Evolutionary conservation across 2,888 invertebrate genomes (phyloP).

Genomic region (Disparrhopalites patrizii): DNA sequence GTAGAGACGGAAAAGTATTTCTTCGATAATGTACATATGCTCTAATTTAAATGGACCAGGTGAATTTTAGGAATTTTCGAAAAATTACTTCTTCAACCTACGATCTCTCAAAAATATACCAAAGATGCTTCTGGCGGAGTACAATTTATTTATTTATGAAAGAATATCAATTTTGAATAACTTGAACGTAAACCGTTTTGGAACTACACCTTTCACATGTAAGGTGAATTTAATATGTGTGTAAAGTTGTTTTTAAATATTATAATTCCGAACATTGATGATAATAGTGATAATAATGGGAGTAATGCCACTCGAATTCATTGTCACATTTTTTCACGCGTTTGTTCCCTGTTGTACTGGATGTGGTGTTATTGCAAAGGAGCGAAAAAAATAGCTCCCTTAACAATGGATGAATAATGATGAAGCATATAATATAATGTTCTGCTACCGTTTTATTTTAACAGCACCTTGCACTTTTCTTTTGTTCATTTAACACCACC

Average conservation of each 20-base stretch:
- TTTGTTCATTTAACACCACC: not conserved
- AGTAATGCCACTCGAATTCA: conserved; percentile 21
- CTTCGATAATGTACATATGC: conserved; percentile 1
- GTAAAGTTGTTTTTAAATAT: too few species aligned
- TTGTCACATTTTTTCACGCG: conserved; percentile 21
- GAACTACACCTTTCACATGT: not conserved
- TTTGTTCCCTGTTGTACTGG: too few species aligned
- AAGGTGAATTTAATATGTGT: not conserved
- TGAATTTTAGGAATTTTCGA: too few species aligned
- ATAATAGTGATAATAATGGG: conserved; percentile 21
- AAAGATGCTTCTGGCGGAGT: too few species aligned
- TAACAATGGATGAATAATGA: conserved; percentile 19
- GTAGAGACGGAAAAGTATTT: conserved; percentile 7
- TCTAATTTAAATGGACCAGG: too few species aligned
- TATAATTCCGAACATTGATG: too few species aligned
- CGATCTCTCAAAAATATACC: too few species aligned
- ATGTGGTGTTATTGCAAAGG: too few species aligned
- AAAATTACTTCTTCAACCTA: too few species aligned
- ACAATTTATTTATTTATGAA: too few species aligned
- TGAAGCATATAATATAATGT: not conserved
- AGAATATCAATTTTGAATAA: too few species aligned
- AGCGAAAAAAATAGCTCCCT: conserved; percentile 6
- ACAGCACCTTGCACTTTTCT: conserved; percentile 13
- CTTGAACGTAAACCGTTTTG: not conserved
- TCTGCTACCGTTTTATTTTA: conserved; percentile 4